Evolutionary conservation across 2,113 vertebrate species (phyloP).

Genomic region (Gavialis gangeticus): DNA sequence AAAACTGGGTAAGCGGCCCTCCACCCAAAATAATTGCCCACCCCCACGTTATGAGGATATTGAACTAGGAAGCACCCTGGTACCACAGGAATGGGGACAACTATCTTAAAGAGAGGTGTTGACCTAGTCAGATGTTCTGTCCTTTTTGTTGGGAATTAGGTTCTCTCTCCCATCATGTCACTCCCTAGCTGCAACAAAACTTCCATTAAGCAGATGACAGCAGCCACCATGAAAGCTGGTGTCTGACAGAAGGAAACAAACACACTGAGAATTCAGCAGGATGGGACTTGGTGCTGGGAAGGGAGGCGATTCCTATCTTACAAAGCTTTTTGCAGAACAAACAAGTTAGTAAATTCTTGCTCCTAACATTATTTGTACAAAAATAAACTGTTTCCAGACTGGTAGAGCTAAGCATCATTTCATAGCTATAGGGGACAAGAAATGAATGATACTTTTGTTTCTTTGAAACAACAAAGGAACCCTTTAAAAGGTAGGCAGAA

Average conservation of each 20-base stretch:
- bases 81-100: background rate
- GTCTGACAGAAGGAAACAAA: background rate
- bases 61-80: background rate
- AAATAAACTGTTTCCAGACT: background rate
- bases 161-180: background rate
- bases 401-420: background rate
- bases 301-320: background rate
- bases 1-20: too few relatives aligned
- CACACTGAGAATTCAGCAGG: too few relatives aligned
- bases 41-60: too few relatives aligned
- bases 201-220: background rate
- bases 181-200: background rate
- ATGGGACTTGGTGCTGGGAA: accelerated
- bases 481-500: background rate
- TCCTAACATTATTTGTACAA: background rate
- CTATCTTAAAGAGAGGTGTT: background rate
- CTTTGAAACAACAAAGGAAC: background rate
- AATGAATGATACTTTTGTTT: background rate
- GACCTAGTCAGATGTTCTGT: background rate
- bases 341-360: background rate
- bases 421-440: background rate
- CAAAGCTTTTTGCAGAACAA: accelerated
- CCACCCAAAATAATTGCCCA: too few relatives aligned
- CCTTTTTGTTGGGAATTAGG: background rate
- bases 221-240: background rate